phyloP scores from a whole-genome alignment of 2,797 vertebrate genomes.

The Calcarius lapponicus region DNA sequence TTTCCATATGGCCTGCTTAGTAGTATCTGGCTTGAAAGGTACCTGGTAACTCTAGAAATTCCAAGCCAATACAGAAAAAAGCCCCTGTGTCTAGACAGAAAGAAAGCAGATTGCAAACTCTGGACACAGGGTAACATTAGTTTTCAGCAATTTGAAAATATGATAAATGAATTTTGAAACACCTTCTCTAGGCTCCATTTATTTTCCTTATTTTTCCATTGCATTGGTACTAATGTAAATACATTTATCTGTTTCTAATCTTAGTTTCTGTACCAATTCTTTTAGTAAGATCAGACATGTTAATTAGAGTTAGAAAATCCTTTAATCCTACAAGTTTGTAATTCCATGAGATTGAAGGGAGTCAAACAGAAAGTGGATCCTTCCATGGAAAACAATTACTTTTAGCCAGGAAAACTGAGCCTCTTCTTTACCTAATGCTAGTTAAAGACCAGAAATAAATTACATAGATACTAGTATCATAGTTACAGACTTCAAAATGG shows the following conservation, averaged over 20 bases:
- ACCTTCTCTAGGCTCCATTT: not conserved
- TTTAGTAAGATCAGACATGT: not conserved
- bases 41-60: not conserved
- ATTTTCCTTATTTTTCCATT: not conserved
- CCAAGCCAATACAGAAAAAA: not conserved
- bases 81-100: not conserved
- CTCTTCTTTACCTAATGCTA: not conserved
- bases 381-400: not conserved
- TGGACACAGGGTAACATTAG: not conserved
- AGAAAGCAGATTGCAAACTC: not conserved
- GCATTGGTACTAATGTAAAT: not conserved
- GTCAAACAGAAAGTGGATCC: not conserved
- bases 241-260: not conserved
- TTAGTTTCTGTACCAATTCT: not conserved
- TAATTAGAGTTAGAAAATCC: not conserved
- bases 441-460: conserved; percentile 33
- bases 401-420: not conserved
- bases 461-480: not conserved
- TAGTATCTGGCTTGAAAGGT: not conserved
- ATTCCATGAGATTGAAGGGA: not conserved
- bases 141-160: not conserved
- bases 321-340: not conserved
- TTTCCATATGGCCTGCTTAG: not conserved
- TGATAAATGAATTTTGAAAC: not conserved
- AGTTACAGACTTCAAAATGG: not conserved